phyloP scores from a whole-genome alignment of 2,113 vertebrate species.

The Shinisaurus crocodilurus region DNA sequence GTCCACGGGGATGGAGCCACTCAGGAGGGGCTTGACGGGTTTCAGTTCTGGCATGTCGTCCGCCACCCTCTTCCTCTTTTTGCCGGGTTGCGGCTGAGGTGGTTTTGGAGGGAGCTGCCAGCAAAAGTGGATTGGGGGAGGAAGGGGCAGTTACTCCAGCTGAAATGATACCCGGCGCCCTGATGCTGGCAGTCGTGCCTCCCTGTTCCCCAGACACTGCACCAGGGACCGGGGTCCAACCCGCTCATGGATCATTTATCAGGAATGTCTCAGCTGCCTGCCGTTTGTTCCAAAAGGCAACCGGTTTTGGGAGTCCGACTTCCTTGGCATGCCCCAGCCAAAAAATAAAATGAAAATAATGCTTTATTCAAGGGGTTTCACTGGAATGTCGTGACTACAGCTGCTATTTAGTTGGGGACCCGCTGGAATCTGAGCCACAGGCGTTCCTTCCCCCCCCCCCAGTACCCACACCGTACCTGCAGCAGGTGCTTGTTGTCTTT shows the following conservation, averaged over 20 bases:
- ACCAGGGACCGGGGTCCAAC: not conserved
- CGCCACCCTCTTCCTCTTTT: constrained; percentile 91
- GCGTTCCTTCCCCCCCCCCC: not conserved
- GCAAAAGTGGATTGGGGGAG: not conserved
- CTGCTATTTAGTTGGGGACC: not conserved
- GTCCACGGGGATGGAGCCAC: constrained; percentile 91
- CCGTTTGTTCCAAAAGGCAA: not conserved
- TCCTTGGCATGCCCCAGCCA: not conserved
- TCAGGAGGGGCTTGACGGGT: constrained; percentile 87
- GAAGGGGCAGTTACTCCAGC: not conserved
- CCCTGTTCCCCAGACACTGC: not conserved
- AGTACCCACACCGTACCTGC: constrained; percentile 79
- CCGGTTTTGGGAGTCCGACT: not conserved
- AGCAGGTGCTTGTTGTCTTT: constrained; percentile 98
- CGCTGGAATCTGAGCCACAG: not conserved
- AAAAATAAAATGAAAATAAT: constrained; percentile 7
- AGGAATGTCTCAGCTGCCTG: too few species aligned
- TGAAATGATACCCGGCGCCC: not conserved
- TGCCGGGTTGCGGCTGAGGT: constrained; percentile 78
- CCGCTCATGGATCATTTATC: not conserved
- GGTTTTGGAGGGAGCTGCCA: constrained; percentile 90
- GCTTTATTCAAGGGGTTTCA: not conserved
- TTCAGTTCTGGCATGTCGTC: constrained; percentile 87
- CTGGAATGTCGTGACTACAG: not conserved
- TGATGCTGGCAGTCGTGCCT: too few species aligned